These are phyloP conservation scores for honey bee (Apis mellifera) DNA, from an alignment of 1,140 invertebrate species.

Conservation along the genomic window DNA sequence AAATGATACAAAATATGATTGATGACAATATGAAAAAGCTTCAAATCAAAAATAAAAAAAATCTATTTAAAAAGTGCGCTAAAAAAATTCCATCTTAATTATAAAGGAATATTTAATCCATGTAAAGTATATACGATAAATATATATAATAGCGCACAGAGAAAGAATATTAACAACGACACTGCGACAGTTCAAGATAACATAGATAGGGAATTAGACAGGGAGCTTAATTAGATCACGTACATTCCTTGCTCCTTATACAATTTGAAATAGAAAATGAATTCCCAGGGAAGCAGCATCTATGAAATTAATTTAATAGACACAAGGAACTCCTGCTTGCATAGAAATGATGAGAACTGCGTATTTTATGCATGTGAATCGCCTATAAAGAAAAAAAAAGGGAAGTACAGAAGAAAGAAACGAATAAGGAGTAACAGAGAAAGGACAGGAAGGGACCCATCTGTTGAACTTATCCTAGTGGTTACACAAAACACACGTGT, in stretches of 20 bases:
- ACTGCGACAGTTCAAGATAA: neutral
- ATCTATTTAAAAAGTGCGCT: neutral
- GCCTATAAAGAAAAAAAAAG: constrained; percentile 34
- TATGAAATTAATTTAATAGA: constrained; percentile 50
- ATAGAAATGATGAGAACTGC: constrained; percentile 44
- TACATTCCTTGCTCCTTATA: constrained; percentile 15
- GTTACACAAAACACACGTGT: constrained; percentile 38
- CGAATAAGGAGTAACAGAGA: constrained; percentile 24
- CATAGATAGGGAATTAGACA: neutral
- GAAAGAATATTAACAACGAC: neutral
- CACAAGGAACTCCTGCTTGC: neutral
- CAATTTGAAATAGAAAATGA: neutral
- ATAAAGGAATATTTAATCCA: neutral
- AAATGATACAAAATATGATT: too few species aligned
- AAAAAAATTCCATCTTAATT: neutral
- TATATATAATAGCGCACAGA: neutral
- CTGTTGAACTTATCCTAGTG: constrained; percentile 59
- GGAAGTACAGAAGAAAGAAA: constrained; percentile 17
- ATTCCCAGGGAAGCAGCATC: constrained; percentile 42
- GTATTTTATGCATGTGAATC: constrained; percentile 36
- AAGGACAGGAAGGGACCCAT: constrained; percentile 62
- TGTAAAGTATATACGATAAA: neutral
- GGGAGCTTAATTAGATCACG: constrained; percentile 11
- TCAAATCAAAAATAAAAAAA: neutral
- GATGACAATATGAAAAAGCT: too few species aligned